Evolutionary conservation across 2,797 vertebrate genomes (phyloP).

Genomic region (Sebastolobus altivelis): DNA sequence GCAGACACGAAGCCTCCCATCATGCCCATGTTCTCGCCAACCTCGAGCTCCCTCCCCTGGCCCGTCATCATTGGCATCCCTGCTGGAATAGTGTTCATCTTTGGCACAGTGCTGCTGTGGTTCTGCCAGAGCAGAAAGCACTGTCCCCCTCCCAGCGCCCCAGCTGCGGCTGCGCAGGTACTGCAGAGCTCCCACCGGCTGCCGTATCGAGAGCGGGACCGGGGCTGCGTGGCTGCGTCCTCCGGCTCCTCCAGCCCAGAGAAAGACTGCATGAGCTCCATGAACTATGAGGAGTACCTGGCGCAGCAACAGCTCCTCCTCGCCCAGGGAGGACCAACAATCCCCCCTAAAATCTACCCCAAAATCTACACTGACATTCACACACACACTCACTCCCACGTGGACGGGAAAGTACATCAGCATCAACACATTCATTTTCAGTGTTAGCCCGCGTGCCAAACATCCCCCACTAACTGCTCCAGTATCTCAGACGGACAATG

Average conservation of each 20-base stretch:
- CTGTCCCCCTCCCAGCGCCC: conserved; percentile 81
- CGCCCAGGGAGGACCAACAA: conserved; percentile 78
- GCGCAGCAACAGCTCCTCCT: conserved; percentile 90
- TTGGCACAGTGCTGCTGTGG: conserved; percentile 95
- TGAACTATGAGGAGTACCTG: conserved; percentile 94
- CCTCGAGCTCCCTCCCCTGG: conserved; percentile 93
- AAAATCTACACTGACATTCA: conserved; percentile 98
- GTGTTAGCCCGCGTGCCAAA: conserved; percentile 86
- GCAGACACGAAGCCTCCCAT: conserved; percentile 94
- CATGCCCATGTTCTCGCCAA: conserved; percentile 84
- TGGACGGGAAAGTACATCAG: conserved; percentile 96
- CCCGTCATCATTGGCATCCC: conserved; percentile 98
- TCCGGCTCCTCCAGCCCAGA: conserved; percentile 82
- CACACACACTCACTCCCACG: conserved; percentile 91
- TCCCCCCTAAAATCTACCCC: conserved; percentile 92
- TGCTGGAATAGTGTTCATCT: conserved; percentile 94
- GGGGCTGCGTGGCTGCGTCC: conserved; percentile 52
- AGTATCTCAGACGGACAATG: conserved; percentile 36
- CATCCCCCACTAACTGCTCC: conserved; percentile 26
- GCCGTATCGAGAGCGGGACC: conserved; percentile 77
- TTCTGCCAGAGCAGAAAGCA: conserved; percentile 97
- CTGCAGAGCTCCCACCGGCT: conserved; percentile 76
- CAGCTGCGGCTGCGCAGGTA: conserved; percentile 72
- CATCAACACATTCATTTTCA: conserved; percentile 95
- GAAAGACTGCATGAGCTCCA: conserved; percentile 91